phyloP scores from a whole-genome alignment of 1,140 invertebrate genomes.

The Cyphomyrmex costatus region DNA sequence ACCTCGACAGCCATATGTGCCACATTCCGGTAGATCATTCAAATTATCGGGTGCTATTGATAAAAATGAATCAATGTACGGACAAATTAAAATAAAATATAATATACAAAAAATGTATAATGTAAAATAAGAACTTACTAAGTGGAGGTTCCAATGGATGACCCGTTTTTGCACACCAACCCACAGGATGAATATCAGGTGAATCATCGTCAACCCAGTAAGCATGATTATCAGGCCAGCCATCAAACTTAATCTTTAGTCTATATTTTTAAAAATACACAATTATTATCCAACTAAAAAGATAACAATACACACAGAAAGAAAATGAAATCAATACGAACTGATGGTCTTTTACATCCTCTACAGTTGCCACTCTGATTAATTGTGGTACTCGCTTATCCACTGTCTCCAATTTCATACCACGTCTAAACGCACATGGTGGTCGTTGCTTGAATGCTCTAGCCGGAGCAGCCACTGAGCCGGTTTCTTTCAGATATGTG shows the following conservation, averaged over 20 bases:
- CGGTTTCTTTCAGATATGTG: slow-evolving; percentile 93
- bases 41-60: slow-evolving; percentile 88
- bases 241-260: slow-evolving; percentile 96
- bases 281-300: neutral
- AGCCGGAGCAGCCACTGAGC: slow-evolving; percentile 92
- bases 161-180: slow-evolving; percentile 95
- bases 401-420: slow-evolving; percentile 96
- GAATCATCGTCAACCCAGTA: slow-evolving; percentile 97
- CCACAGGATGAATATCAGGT: slow-evolving; percentile 95
- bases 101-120: neutral
- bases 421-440: slow-evolving; percentile 93
- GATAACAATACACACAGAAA: neutral
- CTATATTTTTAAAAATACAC: slow-evolving; percentile 76
- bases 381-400: slow-evolving; percentile 94
- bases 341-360: slow-evolving; percentile 91
- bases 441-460: slow-evolving; percentile 93
- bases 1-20: slow-evolving; percentile 92
- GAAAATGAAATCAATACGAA: slow-evolving; percentile 70
- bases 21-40: slow-evolving; percentile 89
- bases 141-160: slow-evolving; percentile 95
- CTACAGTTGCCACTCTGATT: slow-evolving; percentile 95
- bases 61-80: neutral
- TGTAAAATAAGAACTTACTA: slow-evolving; percentile 86
- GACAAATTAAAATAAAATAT: neutral
- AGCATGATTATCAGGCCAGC: slow-evolving; percentile 94